These are phyloP conservation scores for Sebastes cheni DNA, from an alignment of 2,797 vertebrate species.

Conservation along the genomic window DNA sequence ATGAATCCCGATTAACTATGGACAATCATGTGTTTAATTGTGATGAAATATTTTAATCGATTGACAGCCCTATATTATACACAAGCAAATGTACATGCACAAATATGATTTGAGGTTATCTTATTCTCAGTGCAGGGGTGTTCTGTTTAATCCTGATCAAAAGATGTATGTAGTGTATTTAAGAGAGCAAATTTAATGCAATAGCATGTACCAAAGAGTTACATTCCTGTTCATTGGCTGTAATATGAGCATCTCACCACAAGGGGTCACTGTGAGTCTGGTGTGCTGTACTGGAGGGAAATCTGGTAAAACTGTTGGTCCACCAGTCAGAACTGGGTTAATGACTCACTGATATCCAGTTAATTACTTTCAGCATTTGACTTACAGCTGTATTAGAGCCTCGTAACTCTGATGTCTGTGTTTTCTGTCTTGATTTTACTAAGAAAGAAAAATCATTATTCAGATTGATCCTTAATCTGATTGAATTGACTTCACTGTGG, in stretches of 20 bases:
- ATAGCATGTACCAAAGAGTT: neutral
- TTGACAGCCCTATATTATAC: too few species aligned
- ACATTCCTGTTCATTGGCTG: neutral
- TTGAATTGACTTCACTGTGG: neutral
- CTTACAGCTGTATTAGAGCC: conserved; percentile 3
- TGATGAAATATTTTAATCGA: too few species aligned
- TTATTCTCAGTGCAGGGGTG: neutral
- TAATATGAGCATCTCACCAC: conserved; percentile 30
- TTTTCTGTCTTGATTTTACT: neutral
- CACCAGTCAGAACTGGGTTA: conserved; percentile 59
- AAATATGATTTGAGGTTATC: neutral
- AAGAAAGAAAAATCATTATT: neutral
- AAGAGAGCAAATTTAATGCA: neutral
- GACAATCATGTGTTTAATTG: too few species aligned
- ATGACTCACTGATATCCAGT: conserved; percentile 46
- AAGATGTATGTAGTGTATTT: neutral
- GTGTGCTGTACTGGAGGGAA: neutral
- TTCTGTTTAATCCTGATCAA: neutral
- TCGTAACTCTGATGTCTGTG: neutral
- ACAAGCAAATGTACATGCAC: neutral
- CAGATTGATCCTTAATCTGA: neutral
- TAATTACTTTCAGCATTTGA: conserved; percentile 35
- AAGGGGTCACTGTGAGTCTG: conserved; percentile 64
- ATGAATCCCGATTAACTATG: too few species aligned
- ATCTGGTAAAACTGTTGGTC: neutral